Conservation (phyloP, 1,140 invertebrate species). For the Drosophila arizonae region DNA sequence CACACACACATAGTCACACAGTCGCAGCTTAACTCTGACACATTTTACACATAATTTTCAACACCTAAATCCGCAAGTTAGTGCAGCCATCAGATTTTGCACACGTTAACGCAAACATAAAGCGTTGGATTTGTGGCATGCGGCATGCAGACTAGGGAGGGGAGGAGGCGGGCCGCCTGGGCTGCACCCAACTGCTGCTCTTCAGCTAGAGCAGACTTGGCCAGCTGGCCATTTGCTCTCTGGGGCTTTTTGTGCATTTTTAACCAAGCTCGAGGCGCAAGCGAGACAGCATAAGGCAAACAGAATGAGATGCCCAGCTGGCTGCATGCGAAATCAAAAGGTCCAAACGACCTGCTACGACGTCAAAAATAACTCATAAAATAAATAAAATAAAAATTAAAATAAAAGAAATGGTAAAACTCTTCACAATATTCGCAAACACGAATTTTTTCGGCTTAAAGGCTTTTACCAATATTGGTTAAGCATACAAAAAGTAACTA, state of each 20-base stretch:
- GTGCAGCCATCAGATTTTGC: slow-evolving; percentile 78
- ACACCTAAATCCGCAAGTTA: slow-evolving; percentile 80
- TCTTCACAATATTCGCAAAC: neutral
- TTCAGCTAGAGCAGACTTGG: neutral
- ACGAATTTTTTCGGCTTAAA: neutral
- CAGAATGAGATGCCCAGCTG: slow-evolving; percentile 44
- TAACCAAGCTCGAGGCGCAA: slow-evolving; percentile 26
- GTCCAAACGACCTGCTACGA: neutral
- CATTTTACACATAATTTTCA: slow-evolving; percentile 81
- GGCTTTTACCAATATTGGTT: neutral
- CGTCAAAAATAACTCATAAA: neutral
- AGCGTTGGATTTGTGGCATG: slow-evolving; percentile 68
- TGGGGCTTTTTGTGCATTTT: slow-evolving; percentile 53
- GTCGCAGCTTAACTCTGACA: slow-evolving; percentile 76
- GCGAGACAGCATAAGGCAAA: slow-evolving; percentile 20
- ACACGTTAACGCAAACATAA: slow-evolving; percentile 79
- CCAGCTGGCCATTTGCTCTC: slow-evolving; percentile 14
- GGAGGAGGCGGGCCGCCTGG: neutral
- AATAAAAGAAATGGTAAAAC: neutral
- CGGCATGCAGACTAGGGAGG: slow-evolving; percentile 1
- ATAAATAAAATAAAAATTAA: too few relatives aligned
- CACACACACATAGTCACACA: neutral
- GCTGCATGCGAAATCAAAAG: slow-evolving; percentile 43
- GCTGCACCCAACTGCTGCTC: neutral
- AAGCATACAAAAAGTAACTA: too few relatives aligned